Conservation (phyloP, 2,113 vertebrate genomes). For the Equus quagga region DNA sequence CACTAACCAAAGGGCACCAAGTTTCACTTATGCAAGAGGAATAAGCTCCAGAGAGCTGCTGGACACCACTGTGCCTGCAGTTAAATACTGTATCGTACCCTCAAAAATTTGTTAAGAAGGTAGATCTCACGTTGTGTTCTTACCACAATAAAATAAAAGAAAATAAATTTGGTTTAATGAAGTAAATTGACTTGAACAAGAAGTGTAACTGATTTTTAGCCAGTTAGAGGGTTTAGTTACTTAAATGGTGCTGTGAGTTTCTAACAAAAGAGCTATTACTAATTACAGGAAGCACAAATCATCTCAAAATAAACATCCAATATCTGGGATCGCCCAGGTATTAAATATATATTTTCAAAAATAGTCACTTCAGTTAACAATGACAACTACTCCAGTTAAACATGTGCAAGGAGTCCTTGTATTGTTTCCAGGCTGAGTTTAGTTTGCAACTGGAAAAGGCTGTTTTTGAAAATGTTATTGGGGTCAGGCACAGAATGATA, state of each 20-base stretch:
- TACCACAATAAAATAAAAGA: not conserved
- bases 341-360: slow-evolving; percentile 53
- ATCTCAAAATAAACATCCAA: slow-evolving; percentile 66
- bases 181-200: not conserved
- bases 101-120: not conserved
- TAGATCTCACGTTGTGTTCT: not conserved
- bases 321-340: slow-evolving; percentile 42
- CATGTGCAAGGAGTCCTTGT: not conserved
- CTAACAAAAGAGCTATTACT: not conserved
- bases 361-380: slow-evolving; percentile 16
- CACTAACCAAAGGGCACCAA: no score
- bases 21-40: not conserved
- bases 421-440: slow-evolving; percentile 49
- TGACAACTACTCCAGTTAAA: not conserved
- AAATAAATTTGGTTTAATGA: slow-evolving; percentile 14
- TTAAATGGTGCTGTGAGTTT: slow-evolving; percentile 36
- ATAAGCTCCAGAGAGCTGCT: not conserved
- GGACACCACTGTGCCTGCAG: not conserved
- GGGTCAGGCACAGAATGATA: not conserved
- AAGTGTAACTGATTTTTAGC: slow-evolving; percentile 14
- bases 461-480: slow-evolving; percentile 45
- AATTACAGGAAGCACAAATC: slow-evolving; percentile 35
- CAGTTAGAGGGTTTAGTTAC: not conserved
- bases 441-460: slow-evolving; percentile 45
- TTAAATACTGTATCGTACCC: not conserved